Evolutionary conservation across 2,888 invertebrate species (phyloP), one percentile per base, ranked within the genome.

Genomic region (Nomada flava): DNA sequence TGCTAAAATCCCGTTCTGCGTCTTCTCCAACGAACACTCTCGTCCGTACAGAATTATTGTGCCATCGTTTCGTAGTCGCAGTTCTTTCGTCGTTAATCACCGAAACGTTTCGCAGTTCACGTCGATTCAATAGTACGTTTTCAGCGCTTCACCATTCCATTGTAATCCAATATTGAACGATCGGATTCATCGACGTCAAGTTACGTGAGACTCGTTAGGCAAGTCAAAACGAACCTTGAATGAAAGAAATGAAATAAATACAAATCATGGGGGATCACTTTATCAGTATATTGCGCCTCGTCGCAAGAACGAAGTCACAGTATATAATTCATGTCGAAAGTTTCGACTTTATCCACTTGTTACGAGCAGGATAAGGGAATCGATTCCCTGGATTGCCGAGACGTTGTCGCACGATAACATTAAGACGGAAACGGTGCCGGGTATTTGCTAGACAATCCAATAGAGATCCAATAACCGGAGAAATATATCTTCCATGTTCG

Each of bases 391-490:
- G 76, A 71, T 74, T 47, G 60, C 50, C 47, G 23, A 20, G 47
- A 50, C 13, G 44, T 15, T 47, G 59, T 52, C 36, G 13, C 52
- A 63, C 60, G 81, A 81, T 79, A 79, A 57, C 74, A 76, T 72
- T 82, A 82, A 76, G 79, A 84, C 70, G 76, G 75, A 75, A 72
- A 72, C 72, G 74, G 52, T 36, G 55, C 44, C 26, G 62, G 47
- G 70, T 67, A 74, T 79, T 86, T 70, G 79, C 76, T 60, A 82
- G 86, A 78, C 79, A 81, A 84, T 87, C 82, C 85, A 84, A 89
- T 87, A 86, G 85, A 70, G 82, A 81, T 82, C 76, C 86, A 88
- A 88, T 90, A 89, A 90, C 87, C 78, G 79, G 36, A 77, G 78
- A 81, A 77, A 83, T 86, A 85, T 86, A 85, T 86, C 77, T 73